Conservation (phyloP, 2,113 vertebrate genomes). For the Isichthys henryi region DNA sequence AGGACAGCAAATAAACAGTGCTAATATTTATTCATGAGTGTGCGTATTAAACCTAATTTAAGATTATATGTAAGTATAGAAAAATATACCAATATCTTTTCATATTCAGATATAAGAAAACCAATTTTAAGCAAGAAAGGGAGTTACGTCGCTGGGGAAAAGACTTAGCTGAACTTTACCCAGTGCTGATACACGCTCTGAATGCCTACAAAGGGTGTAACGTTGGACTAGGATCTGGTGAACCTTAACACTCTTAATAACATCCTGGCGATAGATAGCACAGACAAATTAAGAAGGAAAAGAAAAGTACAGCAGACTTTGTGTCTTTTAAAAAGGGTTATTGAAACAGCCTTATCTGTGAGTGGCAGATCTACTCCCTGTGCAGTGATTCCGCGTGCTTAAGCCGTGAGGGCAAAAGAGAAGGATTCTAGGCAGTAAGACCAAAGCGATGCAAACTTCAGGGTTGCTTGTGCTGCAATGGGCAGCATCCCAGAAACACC, state of each 20-base stretch:
- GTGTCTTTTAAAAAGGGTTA: neutral
- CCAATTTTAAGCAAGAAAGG: neutral
- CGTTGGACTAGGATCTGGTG: neutral
- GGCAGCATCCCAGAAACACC: neutral
- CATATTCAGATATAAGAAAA: neutral
- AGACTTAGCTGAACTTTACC: neutral
- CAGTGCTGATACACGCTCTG: neutral
- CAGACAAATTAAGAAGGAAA: neutral
- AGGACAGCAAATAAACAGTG: neutral
- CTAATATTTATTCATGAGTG: neutral
- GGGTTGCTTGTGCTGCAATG: neutral
- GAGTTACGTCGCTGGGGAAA: neutral
- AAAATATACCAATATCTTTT: neutral
- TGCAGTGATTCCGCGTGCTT: neutral
- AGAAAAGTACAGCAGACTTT: neutral
- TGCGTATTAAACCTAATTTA: neutral
- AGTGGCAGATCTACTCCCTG: neutral
- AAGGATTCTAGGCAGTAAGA: neutral
- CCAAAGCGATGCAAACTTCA: neutral
- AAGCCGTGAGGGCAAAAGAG: neutral
- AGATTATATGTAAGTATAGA: neutral
- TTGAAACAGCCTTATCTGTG: neutral
- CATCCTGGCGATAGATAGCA: neutral
- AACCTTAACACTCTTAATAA: neutral
- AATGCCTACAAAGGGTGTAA: neutral